These are phyloP conservation scores for Perca schrenkii DNA, from an alignment of 2,113 vertebrate species.

Conservation along the genomic window DNA sequence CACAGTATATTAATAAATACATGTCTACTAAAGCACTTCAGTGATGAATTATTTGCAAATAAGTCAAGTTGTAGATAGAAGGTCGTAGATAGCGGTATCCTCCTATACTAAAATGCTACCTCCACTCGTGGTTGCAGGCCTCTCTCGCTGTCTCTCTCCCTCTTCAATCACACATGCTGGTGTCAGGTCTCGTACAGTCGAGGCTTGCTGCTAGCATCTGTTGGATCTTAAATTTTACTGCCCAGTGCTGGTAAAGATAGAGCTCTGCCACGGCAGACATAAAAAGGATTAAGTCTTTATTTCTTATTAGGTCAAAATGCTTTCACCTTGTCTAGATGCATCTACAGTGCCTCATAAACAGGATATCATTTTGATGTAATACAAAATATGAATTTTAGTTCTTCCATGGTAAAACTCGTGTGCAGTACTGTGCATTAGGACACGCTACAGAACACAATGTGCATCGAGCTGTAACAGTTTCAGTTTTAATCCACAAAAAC, in stretches of 20 bases:
- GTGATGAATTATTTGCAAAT: background rate
- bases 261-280: background rate
- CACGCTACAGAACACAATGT: constrained; percentile 12
- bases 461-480: constrained; percentile 50
- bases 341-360: background rate
- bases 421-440: background rate
- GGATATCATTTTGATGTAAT: background rate
- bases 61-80: background rate
- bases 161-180: constrained; percentile 52
- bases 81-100: background rate
- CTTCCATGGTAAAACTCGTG: background rate
- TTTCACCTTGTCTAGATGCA: constrained; percentile 9
- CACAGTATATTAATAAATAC: background rate
- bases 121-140: constrained; percentile 8
- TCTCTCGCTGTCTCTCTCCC: constrained; percentile 26
- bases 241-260: constrained; percentile 16
- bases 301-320: constrained; percentile 2
- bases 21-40: background rate
- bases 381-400: background rate
- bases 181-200: constrained; percentile 66
- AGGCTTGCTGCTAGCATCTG: constrained; percentile 62
- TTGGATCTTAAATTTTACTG: constrained; percentile 65
- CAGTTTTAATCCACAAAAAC: constrained; percentile 52
- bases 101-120: constrained; percentile 24
- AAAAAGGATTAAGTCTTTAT: constrained; percentile 13